These are phyloP conservation scores for Physeter macrocephalus DNA, from an alignment of 2,113 vertebrate species.

Conservation along the genomic window DNA sequence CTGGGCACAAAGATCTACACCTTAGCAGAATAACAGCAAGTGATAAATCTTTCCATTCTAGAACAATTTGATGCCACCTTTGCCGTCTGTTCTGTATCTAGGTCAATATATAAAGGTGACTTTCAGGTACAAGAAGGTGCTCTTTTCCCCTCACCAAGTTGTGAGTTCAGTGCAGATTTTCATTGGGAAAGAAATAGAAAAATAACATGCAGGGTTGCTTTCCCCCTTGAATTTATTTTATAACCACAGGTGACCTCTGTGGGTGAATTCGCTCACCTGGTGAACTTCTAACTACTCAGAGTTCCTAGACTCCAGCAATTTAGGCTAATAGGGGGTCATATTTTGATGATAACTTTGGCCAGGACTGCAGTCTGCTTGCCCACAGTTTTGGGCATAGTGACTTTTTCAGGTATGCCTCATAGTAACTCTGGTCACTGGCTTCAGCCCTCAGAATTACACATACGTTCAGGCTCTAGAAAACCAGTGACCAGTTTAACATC, in stretches of 20 bases:
- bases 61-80: neutral
- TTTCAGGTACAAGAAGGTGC: neutral
- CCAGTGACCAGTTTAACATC: neutral
- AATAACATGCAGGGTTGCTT: neutral
- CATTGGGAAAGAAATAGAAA: neutral
- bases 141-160: neutral
- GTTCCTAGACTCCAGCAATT: neutral
- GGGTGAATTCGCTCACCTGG: neutral
- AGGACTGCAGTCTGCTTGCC: neutral
- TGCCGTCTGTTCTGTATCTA: neutral
- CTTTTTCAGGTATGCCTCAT: neutral
- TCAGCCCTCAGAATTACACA: neutral
- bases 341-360: neutral
- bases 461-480: neutral
- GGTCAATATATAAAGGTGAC: neutral
- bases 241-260: neutral
- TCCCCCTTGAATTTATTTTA: neutral
- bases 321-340: neutral
- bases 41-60: neutral
- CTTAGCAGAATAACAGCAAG: neutral
- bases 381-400: neutral
- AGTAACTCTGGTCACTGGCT: neutral
- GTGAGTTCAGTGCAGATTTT: neutral
- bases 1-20: neutral
- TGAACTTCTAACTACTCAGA: neutral